Conservation (phyloP, 2,113 vertebrate species). For the Oreochromis niloticus region DNA sequence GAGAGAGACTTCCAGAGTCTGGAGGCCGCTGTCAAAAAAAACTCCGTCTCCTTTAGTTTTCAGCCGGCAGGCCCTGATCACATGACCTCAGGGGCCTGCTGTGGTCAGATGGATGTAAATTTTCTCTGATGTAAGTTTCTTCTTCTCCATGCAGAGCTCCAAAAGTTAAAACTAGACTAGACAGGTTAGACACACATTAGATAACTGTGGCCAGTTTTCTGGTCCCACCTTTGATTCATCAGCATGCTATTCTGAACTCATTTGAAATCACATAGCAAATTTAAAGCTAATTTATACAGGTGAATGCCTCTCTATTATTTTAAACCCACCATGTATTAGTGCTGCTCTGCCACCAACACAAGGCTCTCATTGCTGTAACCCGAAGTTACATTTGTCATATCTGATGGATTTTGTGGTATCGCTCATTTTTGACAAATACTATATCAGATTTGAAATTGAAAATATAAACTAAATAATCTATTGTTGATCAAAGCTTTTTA, state of each 20-base stretch:
- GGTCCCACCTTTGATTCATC: not conserved
- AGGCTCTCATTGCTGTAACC: not conserved
- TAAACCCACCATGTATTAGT: not conserved
- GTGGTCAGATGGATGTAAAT: not conserved
- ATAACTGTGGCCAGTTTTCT: accelerated
- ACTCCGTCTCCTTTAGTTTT: not conserved
- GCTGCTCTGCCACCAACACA: not conserved
- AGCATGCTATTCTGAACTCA: not conserved
- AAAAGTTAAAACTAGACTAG: not conserved
- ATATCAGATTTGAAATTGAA: not conserved
- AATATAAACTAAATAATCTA: not conserved
- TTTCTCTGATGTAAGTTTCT: accelerated
- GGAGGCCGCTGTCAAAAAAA: too few relatives aligned
- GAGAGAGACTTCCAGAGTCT: accelerated
- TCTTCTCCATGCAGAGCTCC: not conserved
- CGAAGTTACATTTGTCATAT: accelerated
- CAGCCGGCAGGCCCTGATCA: not conserved
- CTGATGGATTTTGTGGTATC: not conserved
- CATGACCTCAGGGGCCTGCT: not conserved
- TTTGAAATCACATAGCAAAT: not conserved
- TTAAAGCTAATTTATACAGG: not conserved
- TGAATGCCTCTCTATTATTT: not conserved
- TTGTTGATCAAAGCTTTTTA: not conserved
- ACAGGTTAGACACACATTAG: not conserved
- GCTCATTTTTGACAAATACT: not conserved